These are phyloP conservation scores for Spodoptera frugiperda DNA, from an alignment of 1,140 invertebrate genomes.

Conservation along the genomic window DNA sequence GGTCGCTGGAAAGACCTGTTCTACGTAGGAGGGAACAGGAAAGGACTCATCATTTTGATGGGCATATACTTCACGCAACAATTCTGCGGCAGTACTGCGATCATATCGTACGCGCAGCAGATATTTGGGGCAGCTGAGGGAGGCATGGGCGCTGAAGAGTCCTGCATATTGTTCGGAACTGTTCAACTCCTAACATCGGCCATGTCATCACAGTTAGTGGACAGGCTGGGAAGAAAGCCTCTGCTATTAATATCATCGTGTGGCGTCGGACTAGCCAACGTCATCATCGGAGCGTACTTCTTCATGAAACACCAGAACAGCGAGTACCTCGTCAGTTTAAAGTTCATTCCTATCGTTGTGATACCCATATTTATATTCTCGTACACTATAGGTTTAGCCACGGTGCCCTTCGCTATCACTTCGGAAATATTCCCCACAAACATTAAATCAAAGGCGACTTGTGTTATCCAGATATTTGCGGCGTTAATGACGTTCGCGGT, in stretches of 20 bases:
- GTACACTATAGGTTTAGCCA: conserved; percentile 90
- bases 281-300: conserved; percentile 88
- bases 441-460: conserved; percentile 89
- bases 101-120: conserved; percentile 91
- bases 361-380: conserved; percentile 90
- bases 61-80: conserved; percentile 91
- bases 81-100: conserved; percentile 91
- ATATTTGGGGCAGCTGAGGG: conserved; percentile 89
- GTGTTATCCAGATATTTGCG: conserved; percentile 85
- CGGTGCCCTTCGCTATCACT: conserved; percentile 90
- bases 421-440: conserved; percentile 91
- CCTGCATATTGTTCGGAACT: conserved; percentile 89
- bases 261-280: conserved; percentile 86
- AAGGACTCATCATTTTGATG: conserved; percentile 88
- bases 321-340: conserved; percentile 76
- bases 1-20: conserved; percentile 87
- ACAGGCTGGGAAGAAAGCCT: conserved; percentile 90
- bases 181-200: conserved; percentile 89
- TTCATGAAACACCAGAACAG: conserved; percentile 82
- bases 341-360: conserved; percentile 88
- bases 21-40: conserved; percentile 87
- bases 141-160: conserved; percentile 79
- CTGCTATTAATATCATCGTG: conserved; percentile 88
- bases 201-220: conserved; percentile 89
- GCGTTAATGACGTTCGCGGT: conserved; percentile 89